Percentiles rank a stretch among this genome's conserved stretches.
phyloP scores from a whole-genome alignment of 2,888 invertebrate genomes.

The Rapana venosa region DNA sequence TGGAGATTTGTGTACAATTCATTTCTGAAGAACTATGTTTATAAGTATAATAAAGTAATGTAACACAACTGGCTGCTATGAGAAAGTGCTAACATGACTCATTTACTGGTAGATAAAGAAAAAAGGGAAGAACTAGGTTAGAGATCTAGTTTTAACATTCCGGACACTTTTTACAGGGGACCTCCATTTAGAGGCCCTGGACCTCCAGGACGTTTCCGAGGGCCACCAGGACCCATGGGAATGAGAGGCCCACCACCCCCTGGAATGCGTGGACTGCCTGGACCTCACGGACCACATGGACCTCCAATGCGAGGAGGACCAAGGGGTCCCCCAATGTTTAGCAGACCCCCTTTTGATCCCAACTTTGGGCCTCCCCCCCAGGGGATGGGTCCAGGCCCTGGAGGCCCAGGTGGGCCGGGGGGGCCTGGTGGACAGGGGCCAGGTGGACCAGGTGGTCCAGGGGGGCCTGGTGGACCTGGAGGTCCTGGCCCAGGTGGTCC shows the following conservation, averaged over 20 bases:
- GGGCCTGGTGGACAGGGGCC: slow-evolving; percentile 29
- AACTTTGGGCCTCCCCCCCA: slow-evolving; percentile 80
- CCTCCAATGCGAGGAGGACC: slow-evolving; percentile 38
- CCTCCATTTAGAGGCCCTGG: slow-evolving; percentile 71
- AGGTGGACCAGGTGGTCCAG: slow-evolving; percentile 60
- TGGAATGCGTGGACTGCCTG: slow-evolving; percentile 73
- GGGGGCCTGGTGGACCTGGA: slow-evolving; percentile 77
- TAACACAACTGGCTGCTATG: no score
- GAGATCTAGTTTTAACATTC: no score
- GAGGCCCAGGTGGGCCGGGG: neutral
- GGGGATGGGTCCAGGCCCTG: slow-evolving; percentile 60
- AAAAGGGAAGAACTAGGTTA: no score
- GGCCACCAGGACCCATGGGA: slow-evolving; percentile 63
- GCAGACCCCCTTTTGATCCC: slow-evolving; percentile 82
- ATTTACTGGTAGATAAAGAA: no score
- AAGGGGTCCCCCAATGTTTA: slow-evolving; percentile 63
- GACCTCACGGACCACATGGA: slow-evolving; percentile 66
- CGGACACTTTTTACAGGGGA: slow-evolving; percentile 31
- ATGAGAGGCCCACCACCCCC: slow-evolving; percentile 60
- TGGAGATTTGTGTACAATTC: no score
- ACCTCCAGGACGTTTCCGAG: slow-evolving; percentile 74
- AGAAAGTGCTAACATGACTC: no score
- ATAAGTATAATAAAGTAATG: no score
- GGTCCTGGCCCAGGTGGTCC: neutral
- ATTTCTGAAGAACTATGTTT: no score